Percentiles rank a stretch among this genome's conserved stretches.
These are phyloP conservation scores for Tiaroga cobitis DNA, from an alignment of 2,797 vertebrate species.

Conservation along the genomic window DNA sequence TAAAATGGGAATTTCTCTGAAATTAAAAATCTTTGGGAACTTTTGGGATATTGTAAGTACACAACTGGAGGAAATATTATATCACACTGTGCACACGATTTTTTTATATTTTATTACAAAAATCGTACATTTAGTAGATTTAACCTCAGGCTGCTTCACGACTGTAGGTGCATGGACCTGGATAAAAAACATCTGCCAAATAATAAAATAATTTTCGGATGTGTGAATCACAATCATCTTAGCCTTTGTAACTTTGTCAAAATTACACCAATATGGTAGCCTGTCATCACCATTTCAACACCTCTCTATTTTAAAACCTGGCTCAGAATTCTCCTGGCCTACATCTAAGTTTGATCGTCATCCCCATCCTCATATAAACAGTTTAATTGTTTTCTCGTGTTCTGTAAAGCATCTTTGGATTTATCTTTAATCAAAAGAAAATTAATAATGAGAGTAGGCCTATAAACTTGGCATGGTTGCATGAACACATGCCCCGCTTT, in stretches of 20 bases:
- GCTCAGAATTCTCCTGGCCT: background rate
- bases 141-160: background rate
- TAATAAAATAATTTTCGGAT: background rate
- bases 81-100: too few relatives aligned
- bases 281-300: slow-evolving; percentile 27
- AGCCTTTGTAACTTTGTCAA: slow-evolving; percentile 28
- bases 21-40: too few relatives aligned
- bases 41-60: too few relatives aligned
- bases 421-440: background rate
- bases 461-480: background rate
- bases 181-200: background rate
- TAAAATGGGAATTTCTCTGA: too few relatives aligned
- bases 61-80: too few relatives aligned
- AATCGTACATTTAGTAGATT: background rate
- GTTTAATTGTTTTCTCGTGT: background rate
- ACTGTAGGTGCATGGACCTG: background rate
- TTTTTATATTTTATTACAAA: too few relatives aligned
- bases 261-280: slow-evolving; percentile 41
- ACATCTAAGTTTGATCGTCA: background rate
- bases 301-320: slow-evolving; percentile 32
- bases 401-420: background rate
- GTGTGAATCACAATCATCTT: slow-evolving; percentile 39
- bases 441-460: background rate
- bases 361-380: background rate
- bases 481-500: too few relatives aligned